Conservation (phyloP, 2,888 invertebrate species). For the Clepsis dumicolana region DNA sequence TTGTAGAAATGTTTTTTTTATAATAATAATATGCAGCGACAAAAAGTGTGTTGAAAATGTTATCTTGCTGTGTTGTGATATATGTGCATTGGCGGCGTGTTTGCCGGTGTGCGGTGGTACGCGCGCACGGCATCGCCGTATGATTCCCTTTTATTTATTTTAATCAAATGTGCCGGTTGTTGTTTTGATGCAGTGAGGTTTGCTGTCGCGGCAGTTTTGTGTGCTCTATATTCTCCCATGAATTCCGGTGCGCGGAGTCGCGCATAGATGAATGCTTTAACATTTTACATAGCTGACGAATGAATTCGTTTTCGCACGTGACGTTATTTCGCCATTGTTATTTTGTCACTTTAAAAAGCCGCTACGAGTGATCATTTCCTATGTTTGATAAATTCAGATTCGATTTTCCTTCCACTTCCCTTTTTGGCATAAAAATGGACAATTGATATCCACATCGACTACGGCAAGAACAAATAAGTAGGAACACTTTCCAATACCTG, state of each 20-base stretch:
- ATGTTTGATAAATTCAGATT: background rate
- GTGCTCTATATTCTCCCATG: slow-evolving; percentile 73
- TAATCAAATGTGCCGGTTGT: slow-evolving; percentile 78
- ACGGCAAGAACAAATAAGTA: slow-evolving; percentile 14
- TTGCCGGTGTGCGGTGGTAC: slow-evolving; percentile 35
- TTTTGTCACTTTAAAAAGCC: slow-evolving; percentile 46
- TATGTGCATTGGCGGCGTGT: slow-evolving; percentile 42
- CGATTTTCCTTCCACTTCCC: background rate
- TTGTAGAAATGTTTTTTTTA: slow-evolving; percentile 36
- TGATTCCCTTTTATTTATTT: slow-evolving; percentile 80
- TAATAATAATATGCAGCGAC: slow-evolving; percentile 34
- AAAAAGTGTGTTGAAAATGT: slow-evolving; percentile 34
- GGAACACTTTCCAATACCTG: slow-evolving; percentile 45
- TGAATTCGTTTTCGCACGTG: slow-evolving; percentile 74
- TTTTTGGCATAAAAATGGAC: background rate
- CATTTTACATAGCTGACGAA: slow-evolving; percentile 83
- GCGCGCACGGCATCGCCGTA: slow-evolving; percentile 54
- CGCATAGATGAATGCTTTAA: slow-evolving; percentile 83
- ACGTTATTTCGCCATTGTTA: slow-evolving; percentile 74
- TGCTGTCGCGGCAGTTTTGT: slow-evolving; percentile 75
- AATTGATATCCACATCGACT: slow-evolving; percentile 3
- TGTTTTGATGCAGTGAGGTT: slow-evolving; percentile 77
- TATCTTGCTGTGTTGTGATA: slow-evolving; percentile 40
- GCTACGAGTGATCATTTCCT: background rate
- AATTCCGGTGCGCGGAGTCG: slow-evolving; percentile 76